Percentiles rank a stretch among this genome's conserved stretches.
Evolutionary conservation across 2,113 vertebrate species (phyloP).

Genomic region (Dinomys branickii): DNA sequence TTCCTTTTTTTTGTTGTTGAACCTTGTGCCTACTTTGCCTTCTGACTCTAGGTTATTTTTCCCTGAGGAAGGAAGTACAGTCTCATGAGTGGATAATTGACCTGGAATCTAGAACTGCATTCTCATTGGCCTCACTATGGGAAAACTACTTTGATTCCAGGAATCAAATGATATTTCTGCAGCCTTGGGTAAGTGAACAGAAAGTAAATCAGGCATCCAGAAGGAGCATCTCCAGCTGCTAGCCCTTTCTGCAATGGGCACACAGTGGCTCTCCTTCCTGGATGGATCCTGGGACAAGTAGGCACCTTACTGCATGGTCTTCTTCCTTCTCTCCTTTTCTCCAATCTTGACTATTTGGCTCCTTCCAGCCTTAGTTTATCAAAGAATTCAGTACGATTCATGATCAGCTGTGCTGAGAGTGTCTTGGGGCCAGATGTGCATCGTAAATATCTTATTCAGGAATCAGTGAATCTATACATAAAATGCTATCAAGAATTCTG

Average conservation of each 20-base stretch:
- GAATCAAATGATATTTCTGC: neutral
- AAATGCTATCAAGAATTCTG: neutral
- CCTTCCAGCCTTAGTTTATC: neutral
- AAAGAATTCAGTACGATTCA: neutral
- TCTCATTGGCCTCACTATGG: neutral
- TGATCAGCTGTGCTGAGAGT: neutral
- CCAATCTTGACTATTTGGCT: neutral
- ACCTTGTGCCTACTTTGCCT: neutral
- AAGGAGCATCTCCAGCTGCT: neutral
- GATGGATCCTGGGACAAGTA: neutral
- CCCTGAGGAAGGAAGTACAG: neutral
- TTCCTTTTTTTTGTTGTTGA: neutral
- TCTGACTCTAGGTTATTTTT: neutral
- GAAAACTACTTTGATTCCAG: neutral
- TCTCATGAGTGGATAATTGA: neutral
- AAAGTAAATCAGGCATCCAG: neutral
- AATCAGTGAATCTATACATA: neutral
- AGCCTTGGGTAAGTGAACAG: neutral
- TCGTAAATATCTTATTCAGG: neutral
- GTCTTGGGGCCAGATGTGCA: too few species aligned
- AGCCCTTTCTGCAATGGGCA: neutral
- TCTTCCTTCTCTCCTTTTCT: neutral
- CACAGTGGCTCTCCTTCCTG: neutral
- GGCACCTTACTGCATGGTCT: neutral
- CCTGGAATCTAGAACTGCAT: neutral